Evolutionary conservation across 2,888 invertebrate species (phyloP), one percentile per base, ranked within the genome.

Genomic region (Drosophila rubida): DNA sequence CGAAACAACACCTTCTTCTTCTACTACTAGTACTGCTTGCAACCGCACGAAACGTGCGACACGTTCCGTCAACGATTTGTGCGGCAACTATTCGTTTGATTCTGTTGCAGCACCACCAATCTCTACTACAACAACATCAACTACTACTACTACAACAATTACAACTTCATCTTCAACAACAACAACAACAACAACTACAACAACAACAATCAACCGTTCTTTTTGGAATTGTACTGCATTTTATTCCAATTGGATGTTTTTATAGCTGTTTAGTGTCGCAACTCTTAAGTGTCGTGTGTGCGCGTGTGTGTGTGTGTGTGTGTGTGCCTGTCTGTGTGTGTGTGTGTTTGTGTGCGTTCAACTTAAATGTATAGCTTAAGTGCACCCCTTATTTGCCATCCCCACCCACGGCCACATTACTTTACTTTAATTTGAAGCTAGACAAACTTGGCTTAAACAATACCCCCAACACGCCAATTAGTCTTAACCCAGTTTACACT

Each of bases 401-500:
- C 30, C 6, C 25, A 4, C 25, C 4, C 30, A 4, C 11, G 11
- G 30, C 11, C 2, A 25, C 37, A 13, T 19, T 19, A 37, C 48
- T 22, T 69, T 73, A 70, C 50, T 74, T 74, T 69, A 69, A 74
- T 74, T 74, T 74, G 50, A 63, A 72, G 59, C 59, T 50, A 51
- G 74, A 45, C 63, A 61, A 73, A 73, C 73, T 73, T 58, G 49
- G 32, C 63, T 69, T 70, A 59, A 66, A 78, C 69, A 70, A 74
- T 65, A 50, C 64, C 65, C 45, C 55, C 64, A 65, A 53, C 79
- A 77, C 80, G 80, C 87, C 87, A 88, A 89, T 89, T 89, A 88
- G 80, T 84, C 78, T 89, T 89, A 89, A 88, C 89, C 89, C 83
- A 89, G 85, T 89, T 88, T 80, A 77, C 88, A 89, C 88, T 81